These are phyloP conservation scores for Corythaixoides concolor DNA, from an alignment of 2,113 vertebrate species.

Conservation along the genomic window DNA sequence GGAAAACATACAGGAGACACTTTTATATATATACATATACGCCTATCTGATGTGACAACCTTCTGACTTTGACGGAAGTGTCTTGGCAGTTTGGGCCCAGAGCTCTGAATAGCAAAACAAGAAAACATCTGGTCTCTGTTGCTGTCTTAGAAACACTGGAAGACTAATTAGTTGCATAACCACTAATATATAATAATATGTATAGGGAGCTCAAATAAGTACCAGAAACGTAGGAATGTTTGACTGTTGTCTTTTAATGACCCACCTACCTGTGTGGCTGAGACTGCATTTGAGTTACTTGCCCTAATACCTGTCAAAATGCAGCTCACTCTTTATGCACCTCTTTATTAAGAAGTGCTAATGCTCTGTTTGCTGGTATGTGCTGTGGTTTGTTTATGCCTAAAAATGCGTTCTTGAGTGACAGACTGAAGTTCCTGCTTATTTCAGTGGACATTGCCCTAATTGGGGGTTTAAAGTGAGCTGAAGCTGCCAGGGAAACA, in stretches of 20 bases:
- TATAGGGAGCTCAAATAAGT: neutral
- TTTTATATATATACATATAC: neutral
- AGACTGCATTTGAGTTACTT: neutral
- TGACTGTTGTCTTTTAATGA: neutral
- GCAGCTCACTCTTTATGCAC: neutral
- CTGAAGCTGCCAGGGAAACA: neutral
- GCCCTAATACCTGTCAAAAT: neutral
- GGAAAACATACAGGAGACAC: neutral
- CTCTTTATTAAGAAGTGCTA: neutral
- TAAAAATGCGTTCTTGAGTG: neutral
- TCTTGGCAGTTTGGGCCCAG: neutral
- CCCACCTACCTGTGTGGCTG: neutral
- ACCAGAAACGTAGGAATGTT: neutral
- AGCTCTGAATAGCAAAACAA: constrained; percentile 4
- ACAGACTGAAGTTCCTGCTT: neutral
- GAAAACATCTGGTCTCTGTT: constrained; percentile 28
- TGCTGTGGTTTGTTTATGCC: neutral
- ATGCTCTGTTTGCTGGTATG: neutral
- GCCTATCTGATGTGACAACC: neutral
- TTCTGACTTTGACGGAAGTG: neutral
- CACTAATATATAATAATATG: neutral
- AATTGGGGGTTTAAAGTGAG: neutral
- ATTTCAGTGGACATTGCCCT: neutral
- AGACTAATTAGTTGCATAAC: neutral
- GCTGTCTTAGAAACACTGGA: constrained; percentile 3